phyloP scores from a whole-genome alignment of 2,888 invertebrate species.

The Heterodera filipjevi region DNA sequence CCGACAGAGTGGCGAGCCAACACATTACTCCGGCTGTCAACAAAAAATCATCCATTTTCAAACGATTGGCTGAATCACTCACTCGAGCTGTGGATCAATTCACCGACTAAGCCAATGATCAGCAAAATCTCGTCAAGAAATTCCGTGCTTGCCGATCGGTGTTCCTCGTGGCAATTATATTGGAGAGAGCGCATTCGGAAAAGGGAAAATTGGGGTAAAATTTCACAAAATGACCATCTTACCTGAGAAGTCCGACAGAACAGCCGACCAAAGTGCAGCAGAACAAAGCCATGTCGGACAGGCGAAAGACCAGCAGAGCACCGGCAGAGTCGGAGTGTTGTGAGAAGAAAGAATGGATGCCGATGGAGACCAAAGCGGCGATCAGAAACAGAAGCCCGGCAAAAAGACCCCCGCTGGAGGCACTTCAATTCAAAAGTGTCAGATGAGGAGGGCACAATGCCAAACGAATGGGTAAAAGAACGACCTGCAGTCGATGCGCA shows the following conservation, averaged over 20 bases:
- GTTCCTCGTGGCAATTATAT: slow-evolving; percentile 44
- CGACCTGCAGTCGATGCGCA: slow-evolving; percentile 62
- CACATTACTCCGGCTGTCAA: slow-evolving; percentile 39
- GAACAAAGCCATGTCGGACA: slow-evolving; percentile 60
- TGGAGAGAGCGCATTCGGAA: slow-evolving; percentile 57
- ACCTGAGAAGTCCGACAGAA: slow-evolving; percentile 57
- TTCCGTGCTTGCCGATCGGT: slow-evolving; percentile 55
- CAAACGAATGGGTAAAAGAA: slow-evolving; percentile 5
- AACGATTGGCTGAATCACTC: not conserved
- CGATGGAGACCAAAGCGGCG: slow-evolving; percentile 58
- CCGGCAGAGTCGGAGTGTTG: slow-evolving; percentile 47
- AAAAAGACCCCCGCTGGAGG: slow-evolving; percentile 61
- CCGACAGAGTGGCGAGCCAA: slow-evolving; percentile 42
- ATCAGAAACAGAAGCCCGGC: slow-evolving; percentile 61
- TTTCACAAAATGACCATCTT: not conserved
- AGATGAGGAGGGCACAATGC: not conserved
- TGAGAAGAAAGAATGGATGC: slow-evolving; percentile 59
- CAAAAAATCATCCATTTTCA: not conserved
- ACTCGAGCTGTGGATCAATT: slow-evolving; percentile 52
- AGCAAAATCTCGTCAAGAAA: slow-evolving; percentile 62
- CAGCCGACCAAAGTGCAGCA: slow-evolving; percentile 54
- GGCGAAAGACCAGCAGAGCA: slow-evolving; percentile 56
- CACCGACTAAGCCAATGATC: slow-evolving; percentile 60
- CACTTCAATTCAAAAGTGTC: slow-evolving; percentile 42
- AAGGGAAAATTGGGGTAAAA: not conserved